Evolutionary conservation across 2,113 vertebrate genomes (phyloP).

Genomic region (Gasterosteus nipponicus): DNA sequence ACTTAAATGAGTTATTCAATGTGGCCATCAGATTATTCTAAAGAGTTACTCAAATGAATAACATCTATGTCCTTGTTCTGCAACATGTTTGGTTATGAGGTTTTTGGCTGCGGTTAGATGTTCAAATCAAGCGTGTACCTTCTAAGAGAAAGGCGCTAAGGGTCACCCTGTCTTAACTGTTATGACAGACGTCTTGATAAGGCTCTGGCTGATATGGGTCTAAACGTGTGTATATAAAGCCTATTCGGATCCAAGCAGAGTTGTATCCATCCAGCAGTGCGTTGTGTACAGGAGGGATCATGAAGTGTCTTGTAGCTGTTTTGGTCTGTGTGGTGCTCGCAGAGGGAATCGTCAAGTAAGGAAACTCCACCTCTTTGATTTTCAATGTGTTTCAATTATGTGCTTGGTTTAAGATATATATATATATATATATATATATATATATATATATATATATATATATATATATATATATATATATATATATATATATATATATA

Average conservation of each 20-base stretch:
- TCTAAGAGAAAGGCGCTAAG: neutral
- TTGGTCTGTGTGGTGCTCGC: conserved; percentile 59
- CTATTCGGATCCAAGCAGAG: neutral
- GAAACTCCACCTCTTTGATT: neutral
- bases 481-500: no score
- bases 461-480: no score
- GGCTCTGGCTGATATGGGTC: conserved; percentile 34
- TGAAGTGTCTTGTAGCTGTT: conserved; percentile 69
- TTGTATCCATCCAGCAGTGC: conserved; percentile 33
- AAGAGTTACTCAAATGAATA: neutral
- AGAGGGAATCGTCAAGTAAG: conserved; percentile 61
- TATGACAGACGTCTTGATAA: conserved; percentile 23
- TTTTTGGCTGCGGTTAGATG: neutral
- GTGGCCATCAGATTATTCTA: neutral
- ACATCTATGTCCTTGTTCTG: neutral
- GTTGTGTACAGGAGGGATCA: conserved; percentile 34
- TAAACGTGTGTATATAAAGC: conserved; percentile 56
- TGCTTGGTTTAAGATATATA: no score
- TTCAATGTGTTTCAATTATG: neutral
- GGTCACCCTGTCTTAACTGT: conserved; percentile 43
- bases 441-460: neutral
- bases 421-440: neutral
- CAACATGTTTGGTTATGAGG: neutral
- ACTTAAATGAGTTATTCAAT: neutral
- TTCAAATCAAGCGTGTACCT: conserved; percentile 1